Percentiles rank a stretch among this genome's conserved stretches.
Conservation (phyloP, 2,888 invertebrate species). For the Macaria notata region DNA sequence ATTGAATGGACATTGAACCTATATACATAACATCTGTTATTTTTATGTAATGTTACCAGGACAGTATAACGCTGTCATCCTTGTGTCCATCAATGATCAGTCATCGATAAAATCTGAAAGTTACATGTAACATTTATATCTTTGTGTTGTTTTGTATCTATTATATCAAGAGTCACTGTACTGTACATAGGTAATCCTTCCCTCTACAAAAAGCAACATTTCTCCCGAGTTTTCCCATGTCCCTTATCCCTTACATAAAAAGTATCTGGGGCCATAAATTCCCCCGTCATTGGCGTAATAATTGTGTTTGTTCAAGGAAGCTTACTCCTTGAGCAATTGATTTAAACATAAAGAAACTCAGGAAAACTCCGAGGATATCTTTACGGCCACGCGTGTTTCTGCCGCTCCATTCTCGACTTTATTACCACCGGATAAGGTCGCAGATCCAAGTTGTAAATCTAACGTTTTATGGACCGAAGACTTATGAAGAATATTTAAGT, state of each 20-base stretch:
- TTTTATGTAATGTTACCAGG: too few species aligned
- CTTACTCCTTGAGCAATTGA: conserved; percentile 28
- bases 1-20: too few species aligned
- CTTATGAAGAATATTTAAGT: conserved; percentile 31
- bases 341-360: conserved; percentile 29
- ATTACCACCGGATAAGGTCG: conserved; percentile 14
- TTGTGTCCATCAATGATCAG: too few species aligned
- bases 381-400: conserved; percentile 19
- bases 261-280: conserved; percentile 23
- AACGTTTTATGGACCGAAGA: conserved; percentile 23
- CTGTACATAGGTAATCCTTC: too few species aligned
- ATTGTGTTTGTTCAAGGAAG: conserved; percentile 28
- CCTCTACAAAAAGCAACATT: background rate
- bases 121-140: too few species aligned
- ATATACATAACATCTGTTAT: too few species aligned
- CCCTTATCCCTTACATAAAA: conserved; percentile 17
- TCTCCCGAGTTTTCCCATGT: conserved; percentile 4
- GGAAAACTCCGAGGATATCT: conserved; percentile 18
- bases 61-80: too few species aligned
- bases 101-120: too few species aligned
- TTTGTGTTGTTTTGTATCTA: too few species aligned
- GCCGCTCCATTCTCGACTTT: conserved; percentile 17
- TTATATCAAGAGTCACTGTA: too few species aligned
- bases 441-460: conserved; percentile 20
- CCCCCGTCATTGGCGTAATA: conserved; percentile 26